phyloP scores from a whole-genome alignment of 2,797 vertebrate species.

The Gymnocypris eckloni region DNA sequence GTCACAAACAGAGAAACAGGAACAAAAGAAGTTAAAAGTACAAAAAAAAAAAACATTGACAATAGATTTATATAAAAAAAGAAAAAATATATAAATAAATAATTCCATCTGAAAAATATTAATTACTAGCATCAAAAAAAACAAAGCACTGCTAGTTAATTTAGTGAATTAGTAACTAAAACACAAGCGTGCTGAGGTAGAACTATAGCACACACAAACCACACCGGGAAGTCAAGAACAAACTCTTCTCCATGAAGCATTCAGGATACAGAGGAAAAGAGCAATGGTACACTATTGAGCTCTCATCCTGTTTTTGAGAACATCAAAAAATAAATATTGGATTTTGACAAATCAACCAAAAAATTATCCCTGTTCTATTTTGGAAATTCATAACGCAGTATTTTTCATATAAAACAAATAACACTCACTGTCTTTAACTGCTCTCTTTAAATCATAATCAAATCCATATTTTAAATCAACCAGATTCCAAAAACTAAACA shows the following conservation, averaged over 20 bases:
- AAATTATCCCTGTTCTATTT: background rate
- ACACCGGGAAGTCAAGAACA: conserved; percentile 28
- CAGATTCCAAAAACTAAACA: conserved; percentile 3
- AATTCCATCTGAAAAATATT: conserved; percentile 13
- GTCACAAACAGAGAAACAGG: background rate
- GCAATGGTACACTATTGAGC: background rate
- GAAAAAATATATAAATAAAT: conserved; percentile 16
- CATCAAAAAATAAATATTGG: background rate
- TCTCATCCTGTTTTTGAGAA: background rate
- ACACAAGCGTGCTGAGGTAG: conserved; percentile 54
- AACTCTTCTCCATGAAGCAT: conserved; percentile 4
- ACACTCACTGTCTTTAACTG: background rate
- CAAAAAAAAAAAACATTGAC: conserved; percentile 5
- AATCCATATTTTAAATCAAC: background rate
- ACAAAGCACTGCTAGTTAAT: conserved; percentile 23
- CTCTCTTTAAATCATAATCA: background rate
- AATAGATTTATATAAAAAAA: conserved; percentile 16
- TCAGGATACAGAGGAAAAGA: background rate
- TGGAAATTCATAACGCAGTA: background rate
- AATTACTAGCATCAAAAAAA: background rate
- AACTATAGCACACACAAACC: conserved; percentile 38
- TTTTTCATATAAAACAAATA: background rate
- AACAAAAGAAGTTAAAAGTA: background rate
- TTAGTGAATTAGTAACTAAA: conserved; percentile 49
- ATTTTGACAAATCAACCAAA: background rate